Conservation (phyloP, 2,113 vertebrate genomes). For the Semnopithecus entellus region DNA sequence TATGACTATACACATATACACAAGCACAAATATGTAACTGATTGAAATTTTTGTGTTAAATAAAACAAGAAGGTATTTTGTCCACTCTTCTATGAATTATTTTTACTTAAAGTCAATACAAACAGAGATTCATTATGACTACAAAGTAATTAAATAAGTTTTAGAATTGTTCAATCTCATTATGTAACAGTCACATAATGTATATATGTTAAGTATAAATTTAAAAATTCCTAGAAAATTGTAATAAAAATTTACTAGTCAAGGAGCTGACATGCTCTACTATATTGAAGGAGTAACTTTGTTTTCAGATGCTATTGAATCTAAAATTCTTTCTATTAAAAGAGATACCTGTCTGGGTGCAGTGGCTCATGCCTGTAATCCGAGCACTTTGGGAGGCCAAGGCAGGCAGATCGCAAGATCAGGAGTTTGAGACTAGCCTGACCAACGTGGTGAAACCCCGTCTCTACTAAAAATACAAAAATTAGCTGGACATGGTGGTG, state of each 20-base stretch:
- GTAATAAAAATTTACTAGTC: not conserved
- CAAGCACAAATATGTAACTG: not conserved
- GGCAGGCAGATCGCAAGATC: no score
- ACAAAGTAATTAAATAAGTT: not conserved
- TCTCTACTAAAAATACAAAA: no score
- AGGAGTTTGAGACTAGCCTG: no score
- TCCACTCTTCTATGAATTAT: not conserved
- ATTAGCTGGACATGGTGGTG: no score
- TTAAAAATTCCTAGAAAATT: not conserved
- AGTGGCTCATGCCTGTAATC: no score
- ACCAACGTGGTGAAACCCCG: no score
- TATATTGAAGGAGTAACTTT: not conserved
- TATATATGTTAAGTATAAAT: not conserved
- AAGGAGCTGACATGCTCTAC: not conserved
- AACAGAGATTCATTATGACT: not conserved
- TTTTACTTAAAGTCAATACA: not conserved
- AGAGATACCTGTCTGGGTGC: not conserved
- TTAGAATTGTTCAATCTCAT: conserved; percentile 1
- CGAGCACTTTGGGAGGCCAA: no score
- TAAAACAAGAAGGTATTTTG: not conserved
- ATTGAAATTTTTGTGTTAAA: not conserved
- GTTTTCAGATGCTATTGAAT: not conserved
- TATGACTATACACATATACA: not conserved
- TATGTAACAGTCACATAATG: not conserved
- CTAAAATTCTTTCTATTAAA: not conserved